A percentile compares a stretch with the other conserved stretches of the same genome.
Evolutionary conservation across 2,888 invertebrate species (phyloP).

Genomic region (Hydrotaea diabolus): DNA sequence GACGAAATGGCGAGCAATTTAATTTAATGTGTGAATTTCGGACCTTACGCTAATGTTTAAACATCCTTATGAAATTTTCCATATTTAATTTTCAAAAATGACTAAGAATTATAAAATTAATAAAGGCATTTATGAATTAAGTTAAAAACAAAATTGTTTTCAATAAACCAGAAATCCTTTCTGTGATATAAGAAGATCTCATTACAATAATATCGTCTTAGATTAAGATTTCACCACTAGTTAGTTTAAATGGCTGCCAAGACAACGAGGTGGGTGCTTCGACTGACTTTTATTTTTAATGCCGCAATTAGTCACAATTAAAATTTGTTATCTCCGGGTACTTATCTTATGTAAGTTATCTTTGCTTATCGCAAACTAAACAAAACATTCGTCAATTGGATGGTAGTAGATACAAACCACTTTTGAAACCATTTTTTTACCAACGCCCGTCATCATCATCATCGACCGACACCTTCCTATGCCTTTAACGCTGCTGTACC

Average conservation of each 20-base stretch:
- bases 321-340: conserved; percentile 12
- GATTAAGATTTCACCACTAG: too few species aligned
- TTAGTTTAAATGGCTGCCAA: not conserved
- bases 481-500: not conserved
- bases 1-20: too few species aligned
- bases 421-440: not conserved
- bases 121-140: too few species aligned
- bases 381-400: not conserved
- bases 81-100: too few species aligned
- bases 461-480: not conserved
- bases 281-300: not conserved
- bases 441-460: not conserved
- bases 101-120: too few species aligned
- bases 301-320: conserved; percentile 28
- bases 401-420: not conserved
- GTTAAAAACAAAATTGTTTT: too few species aligned
- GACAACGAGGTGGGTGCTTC: not conserved
- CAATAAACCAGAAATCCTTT: too few species aligned
- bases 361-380: conserved; percentile 9
- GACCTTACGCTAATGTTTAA: too few species aligned
- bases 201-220: too few species aligned
- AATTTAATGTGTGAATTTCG: too few species aligned
- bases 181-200: too few species aligned
- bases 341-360: conserved; percentile 31
- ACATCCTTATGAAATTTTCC: too few species aligned